Evolutionary conservation across 2,888 invertebrate species (phyloP).

Genomic region (Pristionchus mayeri): DNA sequence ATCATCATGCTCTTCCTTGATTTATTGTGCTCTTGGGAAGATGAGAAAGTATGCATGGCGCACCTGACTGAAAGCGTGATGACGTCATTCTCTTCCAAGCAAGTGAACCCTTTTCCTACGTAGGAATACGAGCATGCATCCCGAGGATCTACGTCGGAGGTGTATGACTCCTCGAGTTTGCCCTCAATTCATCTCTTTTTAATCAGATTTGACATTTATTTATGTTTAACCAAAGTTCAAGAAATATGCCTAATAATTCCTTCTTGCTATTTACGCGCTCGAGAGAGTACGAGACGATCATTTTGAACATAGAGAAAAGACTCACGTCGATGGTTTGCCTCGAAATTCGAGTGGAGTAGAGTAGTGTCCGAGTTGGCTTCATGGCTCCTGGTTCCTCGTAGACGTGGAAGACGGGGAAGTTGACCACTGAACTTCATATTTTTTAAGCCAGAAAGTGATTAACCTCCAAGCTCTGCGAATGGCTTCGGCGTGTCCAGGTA

Average conservation of each 20-base stretch:
- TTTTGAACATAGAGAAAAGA: not conserved
- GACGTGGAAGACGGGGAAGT: constrained; percentile 37
- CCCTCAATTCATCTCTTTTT: too few relatives aligned
- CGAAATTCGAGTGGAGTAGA: constrained; percentile 8
- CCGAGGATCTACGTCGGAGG: not conserved
- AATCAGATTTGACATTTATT: too few relatives aligned
- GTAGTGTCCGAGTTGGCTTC: not conserved
- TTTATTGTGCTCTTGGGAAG: not conserved
- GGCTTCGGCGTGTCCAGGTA: constrained; percentile 18
- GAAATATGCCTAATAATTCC: too few relatives aligned
- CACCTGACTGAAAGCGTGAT: constrained; percentile 43
- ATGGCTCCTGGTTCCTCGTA: not conserved
- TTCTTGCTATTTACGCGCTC: too few relatives aligned
- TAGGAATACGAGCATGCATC: constrained; percentile 32
- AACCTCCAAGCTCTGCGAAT: constrained; percentile 22
- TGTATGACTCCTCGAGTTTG: not conserved
- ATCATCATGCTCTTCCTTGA: not conserved
- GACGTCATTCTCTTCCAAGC: not conserved
- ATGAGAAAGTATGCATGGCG: not conserved
- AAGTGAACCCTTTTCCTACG: constrained; percentile 32
- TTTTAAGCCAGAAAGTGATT: not conserved
- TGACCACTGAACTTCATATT: not conserved
- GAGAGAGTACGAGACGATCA: too few relatives aligned
- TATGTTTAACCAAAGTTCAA: too few relatives aligned
- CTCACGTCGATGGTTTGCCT: constrained; percentile 7